Percentiles rank a stretch among this genome's conserved stretches.
phyloP scores from a whole-genome alignment of 2,888 invertebrate species.

The Andrena dorsata region DNA sequence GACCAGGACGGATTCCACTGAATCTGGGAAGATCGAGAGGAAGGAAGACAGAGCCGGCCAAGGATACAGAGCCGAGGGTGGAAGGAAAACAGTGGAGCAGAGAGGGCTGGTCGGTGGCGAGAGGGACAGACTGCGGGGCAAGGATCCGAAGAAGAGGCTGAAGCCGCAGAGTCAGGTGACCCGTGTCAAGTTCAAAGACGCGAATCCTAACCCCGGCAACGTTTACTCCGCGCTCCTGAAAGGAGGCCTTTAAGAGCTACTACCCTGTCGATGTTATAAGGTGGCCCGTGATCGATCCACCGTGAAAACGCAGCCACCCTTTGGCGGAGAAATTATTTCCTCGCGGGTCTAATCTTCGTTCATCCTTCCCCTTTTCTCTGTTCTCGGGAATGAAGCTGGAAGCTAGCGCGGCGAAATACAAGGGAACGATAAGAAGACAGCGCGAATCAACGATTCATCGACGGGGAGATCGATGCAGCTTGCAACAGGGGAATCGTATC shows the following conservation, averaged over 20 bases:
- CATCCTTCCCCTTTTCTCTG: constrained; percentile 23
- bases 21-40: constrained; percentile 18
- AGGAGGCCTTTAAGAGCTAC: constrained; percentile 67
- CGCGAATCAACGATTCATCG: not conserved
- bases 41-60: constrained; percentile 15
- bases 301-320: constrained; percentile 75
- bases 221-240: constrained; percentile 71
- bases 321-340: constrained; percentile 78
- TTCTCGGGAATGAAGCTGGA: not conserved
- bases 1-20: constrained; percentile 42
- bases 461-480: not conserved
- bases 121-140: constrained; percentile 21
- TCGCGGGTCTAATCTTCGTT: constrained; percentile 60
- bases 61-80: constrained; percentile 14
- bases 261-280: constrained; percentile 50
- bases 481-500: not conserved
- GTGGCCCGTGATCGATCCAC: constrained; percentile 74
- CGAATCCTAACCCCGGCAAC: constrained; percentile 70
- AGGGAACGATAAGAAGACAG: not conserved
- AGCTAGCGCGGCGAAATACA: not conserved
- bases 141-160: constrained; percentile 60
- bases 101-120: not conserved
- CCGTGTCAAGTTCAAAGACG: constrained; percentile 84
- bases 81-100: constrained; percentile 32
- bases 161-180: constrained; percentile 79